Percentiles rank a stretch among this genome's conserved stretches.
phyloP scores from a whole-genome alignment of 2,797 vertebrate species.

The Sternotherus odoratus region DNA sequence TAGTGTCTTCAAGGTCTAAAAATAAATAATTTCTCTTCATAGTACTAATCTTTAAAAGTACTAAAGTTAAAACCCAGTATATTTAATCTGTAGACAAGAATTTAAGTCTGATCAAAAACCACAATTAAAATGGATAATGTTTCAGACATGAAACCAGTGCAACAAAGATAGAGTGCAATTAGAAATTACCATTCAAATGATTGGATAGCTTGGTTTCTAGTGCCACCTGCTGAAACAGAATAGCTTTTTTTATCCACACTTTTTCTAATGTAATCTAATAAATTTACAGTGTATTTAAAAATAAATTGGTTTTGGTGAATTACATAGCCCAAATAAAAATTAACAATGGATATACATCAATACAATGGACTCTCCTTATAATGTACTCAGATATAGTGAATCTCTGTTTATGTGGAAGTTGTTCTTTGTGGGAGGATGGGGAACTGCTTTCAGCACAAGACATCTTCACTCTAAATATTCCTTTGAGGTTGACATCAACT shows the following conservation, averaged over 20 bases:
- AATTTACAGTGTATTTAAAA: neutral
- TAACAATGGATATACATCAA: neutral
- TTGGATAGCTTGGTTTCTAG: constrained; percentile 40
- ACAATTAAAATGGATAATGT: neutral
- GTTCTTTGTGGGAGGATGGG: neutral
- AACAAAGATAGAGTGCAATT: neutral
- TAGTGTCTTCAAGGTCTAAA: neutral
- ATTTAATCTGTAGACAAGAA: neutral
- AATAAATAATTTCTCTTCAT: neutral
- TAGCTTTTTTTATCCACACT: neutral
- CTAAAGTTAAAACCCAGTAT: constrained; percentile 12
- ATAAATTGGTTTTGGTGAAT: neutral
- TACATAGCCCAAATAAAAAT: neutral
- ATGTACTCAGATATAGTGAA: neutral
- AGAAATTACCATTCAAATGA: neutral
- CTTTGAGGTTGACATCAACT: neutral
- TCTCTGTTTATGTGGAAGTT: neutral
- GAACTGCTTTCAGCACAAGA: neutral
- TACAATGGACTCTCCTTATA: neutral
- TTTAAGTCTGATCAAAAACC: neutral
- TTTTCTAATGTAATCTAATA: neutral
- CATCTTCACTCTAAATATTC: neutral
- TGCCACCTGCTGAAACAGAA: constrained; percentile 60
- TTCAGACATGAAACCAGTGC: neutral
- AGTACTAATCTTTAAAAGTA: constrained; percentile 13